Evolutionary conservation across 1,140 invertebrate species (phyloP).

Genomic region (Linepithema humile): DNA sequence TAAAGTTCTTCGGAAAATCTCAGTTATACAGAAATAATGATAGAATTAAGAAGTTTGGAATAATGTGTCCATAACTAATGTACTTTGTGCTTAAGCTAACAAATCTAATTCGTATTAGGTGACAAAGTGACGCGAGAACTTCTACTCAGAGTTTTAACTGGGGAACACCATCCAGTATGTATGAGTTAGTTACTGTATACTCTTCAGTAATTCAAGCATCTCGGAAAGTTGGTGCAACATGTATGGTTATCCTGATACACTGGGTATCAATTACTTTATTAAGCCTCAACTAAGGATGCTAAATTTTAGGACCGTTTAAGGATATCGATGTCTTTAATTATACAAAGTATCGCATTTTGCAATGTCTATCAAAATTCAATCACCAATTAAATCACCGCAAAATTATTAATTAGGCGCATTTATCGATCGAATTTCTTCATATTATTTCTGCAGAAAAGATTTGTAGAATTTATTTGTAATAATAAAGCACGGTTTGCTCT

Average conservation of each 20-base stretch:
- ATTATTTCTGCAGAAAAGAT: neutral
- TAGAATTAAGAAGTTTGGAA: neutral
- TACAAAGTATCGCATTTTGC: neutral
- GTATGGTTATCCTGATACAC: neutral
- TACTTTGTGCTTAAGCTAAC: neutral
- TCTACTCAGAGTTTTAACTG: slow-evolving; percentile 9
- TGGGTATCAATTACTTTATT: slow-evolving; percentile 11
- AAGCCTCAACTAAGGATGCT: neutral
- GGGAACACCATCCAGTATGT: neutral
- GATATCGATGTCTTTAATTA: neutral
- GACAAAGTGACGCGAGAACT: neutral
- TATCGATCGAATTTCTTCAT: neutral
- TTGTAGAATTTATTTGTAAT: neutral
- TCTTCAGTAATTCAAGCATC: slow-evolving; percentile 26
- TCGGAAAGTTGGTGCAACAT: slow-evolving; percentile 1
- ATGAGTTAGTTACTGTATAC: slow-evolving; percentile 16
- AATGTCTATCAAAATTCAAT: neutral
- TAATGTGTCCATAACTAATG: neutral
- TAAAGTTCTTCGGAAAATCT: neutral
- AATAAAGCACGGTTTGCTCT: neutral
- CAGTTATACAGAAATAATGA: neutral
- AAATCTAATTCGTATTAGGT: slow-evolving; percentile 17
- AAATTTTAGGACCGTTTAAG: too few relatives aligned
- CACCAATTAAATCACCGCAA: neutral
- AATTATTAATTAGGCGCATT: neutral